A percentile compares a stretch with the other conserved stretches of the same genome.
These are phyloP conservation scores for Melopsittacus undulatus DNA, from an alignment of 2,797 vertebrate genomes.

Conservation along the genomic window DNA sequence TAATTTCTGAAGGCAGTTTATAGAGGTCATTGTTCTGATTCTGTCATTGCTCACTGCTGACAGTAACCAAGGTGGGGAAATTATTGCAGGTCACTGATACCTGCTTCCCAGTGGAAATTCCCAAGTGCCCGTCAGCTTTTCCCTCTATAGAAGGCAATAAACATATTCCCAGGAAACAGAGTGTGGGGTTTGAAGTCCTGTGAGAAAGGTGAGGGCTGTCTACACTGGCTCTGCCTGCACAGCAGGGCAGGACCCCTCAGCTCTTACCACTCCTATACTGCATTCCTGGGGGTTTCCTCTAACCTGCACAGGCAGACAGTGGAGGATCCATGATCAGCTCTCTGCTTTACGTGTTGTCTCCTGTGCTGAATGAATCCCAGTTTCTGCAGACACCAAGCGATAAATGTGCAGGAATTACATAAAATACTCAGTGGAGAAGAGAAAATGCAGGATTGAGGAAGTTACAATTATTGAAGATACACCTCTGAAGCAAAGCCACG, in stretches of 20 bases:
- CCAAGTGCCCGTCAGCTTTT: background rate
- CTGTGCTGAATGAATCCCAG: background rate
- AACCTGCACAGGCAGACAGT: background rate
- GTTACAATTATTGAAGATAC: background rate
- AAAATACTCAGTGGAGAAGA: background rate
- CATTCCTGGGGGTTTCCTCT: background rate
- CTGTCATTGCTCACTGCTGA: background rate
- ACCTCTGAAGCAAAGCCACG: background rate
- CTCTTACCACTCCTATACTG: background rate
- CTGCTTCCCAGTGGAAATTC: background rate
- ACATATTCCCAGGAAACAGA: background rate
- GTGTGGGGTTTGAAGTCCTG: background rate
- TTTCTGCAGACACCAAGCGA: background rate
- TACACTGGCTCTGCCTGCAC: background rate
- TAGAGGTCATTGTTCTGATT: background rate
- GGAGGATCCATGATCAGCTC: background rate
- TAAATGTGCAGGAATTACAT: background rate
- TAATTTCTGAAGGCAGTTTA: background rate
- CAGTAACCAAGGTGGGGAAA: background rate
- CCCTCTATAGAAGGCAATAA: background rate
- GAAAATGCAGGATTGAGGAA: background rate
- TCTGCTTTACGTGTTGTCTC: background rate
- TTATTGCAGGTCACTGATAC: background rate
- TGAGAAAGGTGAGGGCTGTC: background rate
- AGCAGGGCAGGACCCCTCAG: background rate